A percentile compares a stretch with the other conserved stretches of the same genome.
phyloP scores from a whole-genome alignment of 2,113 vertebrate species.

The Nycticryphes semicollaris region DNA sequence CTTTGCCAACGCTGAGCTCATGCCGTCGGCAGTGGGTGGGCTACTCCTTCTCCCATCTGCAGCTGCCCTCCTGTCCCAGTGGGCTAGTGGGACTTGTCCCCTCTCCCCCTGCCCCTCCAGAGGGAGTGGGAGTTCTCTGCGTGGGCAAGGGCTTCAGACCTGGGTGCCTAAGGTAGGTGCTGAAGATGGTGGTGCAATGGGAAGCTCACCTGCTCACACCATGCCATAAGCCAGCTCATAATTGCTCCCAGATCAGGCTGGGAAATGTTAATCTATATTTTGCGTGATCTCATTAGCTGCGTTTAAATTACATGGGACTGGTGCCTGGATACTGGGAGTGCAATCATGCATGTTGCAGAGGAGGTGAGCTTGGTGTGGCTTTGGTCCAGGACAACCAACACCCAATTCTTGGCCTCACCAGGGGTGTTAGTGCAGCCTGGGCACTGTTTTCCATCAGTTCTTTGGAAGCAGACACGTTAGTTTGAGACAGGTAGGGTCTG shows the following conservation, averaged over 20 bases:
- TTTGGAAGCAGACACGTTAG: neutral
- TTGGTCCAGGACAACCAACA: neutral
- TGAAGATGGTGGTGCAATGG: rapidly evolving
- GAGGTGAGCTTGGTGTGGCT: neutral
- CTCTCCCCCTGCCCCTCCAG: neutral
- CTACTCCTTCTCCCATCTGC: neutral
- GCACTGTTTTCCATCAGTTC: neutral
- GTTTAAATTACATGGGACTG: neutral
- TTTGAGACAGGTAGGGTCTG: rapidly evolving
- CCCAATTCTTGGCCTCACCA: neutral
- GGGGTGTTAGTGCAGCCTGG: neutral
- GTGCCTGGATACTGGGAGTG: neutral
- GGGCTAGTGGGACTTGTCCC: neutral
- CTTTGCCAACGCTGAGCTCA: neutral
- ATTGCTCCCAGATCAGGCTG: neutral
- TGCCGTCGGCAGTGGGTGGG: neutral
- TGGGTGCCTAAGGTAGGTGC: neutral
- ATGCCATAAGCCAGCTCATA: neutral
- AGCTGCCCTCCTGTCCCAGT: rapidly evolving
- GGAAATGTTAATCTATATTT: neutral
- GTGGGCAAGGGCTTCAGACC: neutral
- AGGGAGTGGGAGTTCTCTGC: rapidly evolving
- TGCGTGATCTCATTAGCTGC: neutral
- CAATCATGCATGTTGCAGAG: rapidly evolving
- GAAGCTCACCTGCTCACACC: rapidly evolving